Evolutionary conservation across 2,113 vertebrate species (phyloP).

Genomic region (Lathamus discolor): DNA sequence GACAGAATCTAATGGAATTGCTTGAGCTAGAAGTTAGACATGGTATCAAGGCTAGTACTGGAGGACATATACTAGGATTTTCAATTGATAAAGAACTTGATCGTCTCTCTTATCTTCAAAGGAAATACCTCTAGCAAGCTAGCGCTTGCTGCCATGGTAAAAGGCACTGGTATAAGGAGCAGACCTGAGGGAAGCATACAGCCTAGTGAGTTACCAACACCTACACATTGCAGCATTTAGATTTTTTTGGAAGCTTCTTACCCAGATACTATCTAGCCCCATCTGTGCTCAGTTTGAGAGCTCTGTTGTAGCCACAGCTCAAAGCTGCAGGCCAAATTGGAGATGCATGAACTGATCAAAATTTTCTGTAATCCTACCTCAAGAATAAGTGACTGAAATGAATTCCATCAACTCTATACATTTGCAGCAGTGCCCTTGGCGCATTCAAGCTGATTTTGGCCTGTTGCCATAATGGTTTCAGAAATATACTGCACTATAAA

Average conservation of each 20-base stretch:
- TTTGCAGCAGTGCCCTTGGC: constrained; percentile 2
- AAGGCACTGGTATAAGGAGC: background rate
- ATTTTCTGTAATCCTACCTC: constrained; percentile 48
- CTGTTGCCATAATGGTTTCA: constrained; percentile 49
- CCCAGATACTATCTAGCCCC: constrained; percentile 31
- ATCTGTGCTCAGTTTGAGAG: constrained; percentile 59
- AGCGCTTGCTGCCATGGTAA: background rate
- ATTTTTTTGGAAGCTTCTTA: constrained; percentile 46
- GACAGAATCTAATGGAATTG: background rate
- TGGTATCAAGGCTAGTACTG: background rate
- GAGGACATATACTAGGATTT: background rate
- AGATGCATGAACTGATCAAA: constrained; percentile 42
- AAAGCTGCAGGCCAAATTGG: constrained; percentile 52
- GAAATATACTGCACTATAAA: constrained; percentile 47
- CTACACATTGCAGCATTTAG: constrained; percentile 14
- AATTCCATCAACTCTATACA: constrained; percentile 42
- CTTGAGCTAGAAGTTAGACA: background rate
- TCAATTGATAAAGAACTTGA: background rate
- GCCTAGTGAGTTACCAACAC: constrained; percentile 41
- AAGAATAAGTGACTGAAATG: constrained; percentile 50
- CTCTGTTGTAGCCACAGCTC: constrained; percentile 47
- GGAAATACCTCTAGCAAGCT: background rate
- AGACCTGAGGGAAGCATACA: background rate
- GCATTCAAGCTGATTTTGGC: constrained; percentile 19
- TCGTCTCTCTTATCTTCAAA: constrained; percentile 7